Evolutionary conservation across 2,888 invertebrate genomes (phyloP).

Genomic region (Stenotaenia linearis): DNA sequence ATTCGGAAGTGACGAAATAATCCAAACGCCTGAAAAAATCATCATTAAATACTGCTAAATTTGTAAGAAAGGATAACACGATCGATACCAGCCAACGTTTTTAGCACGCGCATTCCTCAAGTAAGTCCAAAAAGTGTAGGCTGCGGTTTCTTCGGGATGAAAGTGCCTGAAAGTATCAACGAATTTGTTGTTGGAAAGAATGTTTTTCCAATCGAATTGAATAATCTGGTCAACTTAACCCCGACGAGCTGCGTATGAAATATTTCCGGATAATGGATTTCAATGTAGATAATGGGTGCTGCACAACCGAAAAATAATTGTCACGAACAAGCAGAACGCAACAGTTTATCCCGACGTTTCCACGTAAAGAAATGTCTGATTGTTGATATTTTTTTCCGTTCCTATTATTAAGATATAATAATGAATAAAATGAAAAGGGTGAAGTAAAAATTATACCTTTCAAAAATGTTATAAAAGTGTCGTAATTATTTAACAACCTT

Average conservation of each 20-base stretch:
- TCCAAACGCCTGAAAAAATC: conserved; percentile 73
- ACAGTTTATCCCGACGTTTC: conserved; percentile 45
- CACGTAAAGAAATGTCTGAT: conserved; percentile 41
- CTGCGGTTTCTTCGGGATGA: conserved; percentile 73
- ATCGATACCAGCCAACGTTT: conserved; percentile 85
- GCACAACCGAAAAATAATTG: too few species aligned
- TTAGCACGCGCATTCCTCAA: conserved; percentile 78
- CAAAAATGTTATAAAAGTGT: conserved; percentile 55
- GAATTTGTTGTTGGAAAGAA: conserved; percentile 63
- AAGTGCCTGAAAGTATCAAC: conserved; percentile 81
- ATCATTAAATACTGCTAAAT: background rate
- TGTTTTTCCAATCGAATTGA: too few species aligned
- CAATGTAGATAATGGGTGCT: too few species aligned
- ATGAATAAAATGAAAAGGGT: conserved; percentile 36
- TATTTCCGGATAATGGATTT: too few species aligned
- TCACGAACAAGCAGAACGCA: too few species aligned
- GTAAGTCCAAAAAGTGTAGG: conserved; percentile 95
- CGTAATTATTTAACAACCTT: conserved; percentile 33
- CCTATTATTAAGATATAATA: conserved; percentile 26
- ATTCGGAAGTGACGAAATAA: conserved; percentile 88
- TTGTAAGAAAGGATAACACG: conserved; percentile 17
- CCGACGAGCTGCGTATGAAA: too few species aligned
- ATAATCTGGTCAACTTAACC: too few species aligned
- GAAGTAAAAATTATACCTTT: conserved; percentile 50
- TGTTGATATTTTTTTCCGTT: conserved; percentile 48